Evolutionary conservation across 2,113 vertebrate species (phyloP).

Genomic region (Galemys pyrenaicus): DNA sequence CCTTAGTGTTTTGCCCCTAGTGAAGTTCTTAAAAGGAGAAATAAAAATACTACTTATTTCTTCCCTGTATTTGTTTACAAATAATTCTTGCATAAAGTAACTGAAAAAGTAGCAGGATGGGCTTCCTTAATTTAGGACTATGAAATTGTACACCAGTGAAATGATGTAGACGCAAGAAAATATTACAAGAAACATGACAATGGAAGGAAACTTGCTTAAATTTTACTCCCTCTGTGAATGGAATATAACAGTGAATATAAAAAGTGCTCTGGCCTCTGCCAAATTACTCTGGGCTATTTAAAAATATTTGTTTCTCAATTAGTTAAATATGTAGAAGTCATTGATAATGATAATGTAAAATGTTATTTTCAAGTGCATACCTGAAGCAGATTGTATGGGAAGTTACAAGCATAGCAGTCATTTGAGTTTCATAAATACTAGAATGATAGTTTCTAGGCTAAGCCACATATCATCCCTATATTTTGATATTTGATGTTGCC

Average conservation of each 20-base stretch:
- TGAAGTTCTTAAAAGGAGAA: slow-evolving; percentile 47
- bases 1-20: not conserved
- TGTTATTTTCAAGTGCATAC: slow-evolving; percentile 61
- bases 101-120: not conserved
- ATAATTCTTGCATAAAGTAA: not conserved
- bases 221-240: not conserved
- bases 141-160: not conserved
- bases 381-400: slow-evolving; percentile 62
- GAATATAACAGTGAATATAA: not conserved
- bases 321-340: slow-evolving; percentile 16
- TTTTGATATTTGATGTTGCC: not conserved
- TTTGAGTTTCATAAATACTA: slow-evolving; percentile 40
- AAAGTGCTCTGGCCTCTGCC: not conserved
- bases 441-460: not conserved
- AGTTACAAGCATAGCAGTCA: slow-evolving; percentile 49
- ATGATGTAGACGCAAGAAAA: not conserved
- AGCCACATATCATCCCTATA: not conserved
- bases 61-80: not conserved
- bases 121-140: not conserved
- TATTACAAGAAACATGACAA: not conserved
- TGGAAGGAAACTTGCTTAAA: slow-evolving; percentile 33
- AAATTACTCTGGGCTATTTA: slow-evolving; percentile 15
- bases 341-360: slow-evolving; percentile 79
- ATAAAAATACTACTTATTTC: not conserved
- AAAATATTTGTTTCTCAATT: slow-evolving; percentile 61